Conservation (phyloP, 2,113 vertebrate genomes). For the Mellivora capensis region DNA sequence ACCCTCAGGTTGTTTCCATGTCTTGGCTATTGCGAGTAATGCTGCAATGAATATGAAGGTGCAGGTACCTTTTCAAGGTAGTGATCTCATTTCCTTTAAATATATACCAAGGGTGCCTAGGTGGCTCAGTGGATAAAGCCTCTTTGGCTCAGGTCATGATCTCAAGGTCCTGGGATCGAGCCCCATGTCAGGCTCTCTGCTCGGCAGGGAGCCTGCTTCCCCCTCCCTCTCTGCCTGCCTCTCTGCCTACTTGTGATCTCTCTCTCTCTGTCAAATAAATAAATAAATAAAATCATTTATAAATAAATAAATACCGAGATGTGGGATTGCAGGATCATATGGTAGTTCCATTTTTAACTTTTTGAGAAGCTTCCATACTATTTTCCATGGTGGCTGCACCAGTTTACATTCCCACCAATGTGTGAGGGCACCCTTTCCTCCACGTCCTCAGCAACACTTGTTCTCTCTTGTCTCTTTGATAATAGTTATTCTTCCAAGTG, state of each 20-base stretch:
- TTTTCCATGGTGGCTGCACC: background rate
- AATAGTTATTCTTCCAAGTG: background rate
- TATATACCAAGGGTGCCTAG: background rate
- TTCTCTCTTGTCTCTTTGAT: background rate
- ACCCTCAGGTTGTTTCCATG: background rate
- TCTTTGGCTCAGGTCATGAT: too few relatives aligned
- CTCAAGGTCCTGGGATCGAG: too few relatives aligned
- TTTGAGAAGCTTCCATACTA: background rate
- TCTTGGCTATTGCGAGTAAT: background rate
- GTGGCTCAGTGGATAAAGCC: too few relatives aligned
- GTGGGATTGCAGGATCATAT: background rate
- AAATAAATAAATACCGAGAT: background rate
- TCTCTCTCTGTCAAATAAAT: too few relatives aligned
- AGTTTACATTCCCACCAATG: background rate
- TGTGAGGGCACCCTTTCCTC: background rate
- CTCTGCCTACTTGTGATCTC: too few relatives aligned
- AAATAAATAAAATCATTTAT: too few relatives aligned
- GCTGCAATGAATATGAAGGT: background rate
- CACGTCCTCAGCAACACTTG: background rate
- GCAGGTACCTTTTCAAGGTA: background rate
- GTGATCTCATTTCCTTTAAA: background rate
- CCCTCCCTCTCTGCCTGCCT: too few relatives aligned
- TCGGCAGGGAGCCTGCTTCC: too few relatives aligned
- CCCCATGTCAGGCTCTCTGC: too few relatives aligned
- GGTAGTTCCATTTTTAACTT: background rate